These are phyloP conservation scores for Polia nebulosa DNA, from an alignment of 2,888 invertebrate genomes.

Conservation along the genomic window DNA sequence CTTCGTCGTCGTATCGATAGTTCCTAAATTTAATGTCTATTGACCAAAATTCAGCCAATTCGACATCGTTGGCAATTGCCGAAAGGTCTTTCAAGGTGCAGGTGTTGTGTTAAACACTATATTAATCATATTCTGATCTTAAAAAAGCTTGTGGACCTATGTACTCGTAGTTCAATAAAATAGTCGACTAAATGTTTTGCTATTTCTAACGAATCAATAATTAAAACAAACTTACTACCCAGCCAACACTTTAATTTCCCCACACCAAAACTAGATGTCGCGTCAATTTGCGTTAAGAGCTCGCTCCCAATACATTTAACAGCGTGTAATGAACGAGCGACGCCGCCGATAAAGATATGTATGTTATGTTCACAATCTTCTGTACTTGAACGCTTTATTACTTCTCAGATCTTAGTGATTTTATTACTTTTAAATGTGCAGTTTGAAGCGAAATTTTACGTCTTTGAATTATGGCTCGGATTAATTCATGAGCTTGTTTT, in stretches of 20 bases:
- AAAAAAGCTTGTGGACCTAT: no score
- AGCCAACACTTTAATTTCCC: slow-evolving; percentile 27
- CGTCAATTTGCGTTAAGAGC: slow-evolving; percentile 47
- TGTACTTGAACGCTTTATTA: slow-evolving; percentile 62
- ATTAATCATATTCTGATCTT: no score
- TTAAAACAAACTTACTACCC: slow-evolving; percentile 12
- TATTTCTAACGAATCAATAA: not conserved
- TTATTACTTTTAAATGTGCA: slow-evolving; percentile 65
- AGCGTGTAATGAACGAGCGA: slow-evolving; percentile 58
- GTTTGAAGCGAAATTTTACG: slow-evolving; percentile 57
- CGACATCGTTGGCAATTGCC: no score
- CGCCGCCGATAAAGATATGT: slow-evolving; percentile 63
- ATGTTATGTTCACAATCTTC: slow-evolving; percentile 62
- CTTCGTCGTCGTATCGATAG: no score
- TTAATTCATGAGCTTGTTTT: slow-evolving; percentile 46
- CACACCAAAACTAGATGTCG: slow-evolving; percentile 50
- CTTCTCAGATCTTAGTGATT: slow-evolving; percentile 57
- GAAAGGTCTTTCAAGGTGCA: no score
- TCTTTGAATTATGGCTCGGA: slow-evolving; percentile 49
- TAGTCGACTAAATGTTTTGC: not conserved
- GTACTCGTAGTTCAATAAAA: not conserved
- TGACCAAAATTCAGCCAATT: no score
- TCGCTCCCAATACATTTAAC: slow-evolving; percentile 52
- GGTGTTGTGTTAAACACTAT: no score
- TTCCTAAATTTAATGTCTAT: no score